Conservation (phyloP, 2,113 vertebrate genomes). For the Heteronetta atricapilla region DNA sequence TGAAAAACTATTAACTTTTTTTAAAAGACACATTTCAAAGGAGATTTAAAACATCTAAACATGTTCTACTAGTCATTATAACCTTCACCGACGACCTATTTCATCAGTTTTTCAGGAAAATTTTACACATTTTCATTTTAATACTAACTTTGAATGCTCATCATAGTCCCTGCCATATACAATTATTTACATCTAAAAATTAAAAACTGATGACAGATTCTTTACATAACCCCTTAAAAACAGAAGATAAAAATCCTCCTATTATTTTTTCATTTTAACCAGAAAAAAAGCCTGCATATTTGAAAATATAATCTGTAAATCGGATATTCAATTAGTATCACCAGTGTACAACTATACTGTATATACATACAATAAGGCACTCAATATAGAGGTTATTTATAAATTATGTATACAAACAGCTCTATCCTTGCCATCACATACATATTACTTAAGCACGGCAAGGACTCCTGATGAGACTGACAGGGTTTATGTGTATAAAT, state of each 20-base stretch:
- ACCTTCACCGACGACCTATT: conserved; percentile 19
- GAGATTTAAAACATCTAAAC: conserved; percentile 11
- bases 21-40: neutral
- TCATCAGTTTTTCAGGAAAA: conserved; percentile 30
- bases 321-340: neutral
- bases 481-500: neutral
- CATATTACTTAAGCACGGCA: neutral
- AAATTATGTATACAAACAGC: neutral
- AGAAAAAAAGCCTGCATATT: neutral
- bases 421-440: neutral
- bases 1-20: neutral
- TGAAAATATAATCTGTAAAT: neutral
- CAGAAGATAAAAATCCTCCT: neutral
- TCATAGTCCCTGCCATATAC: conserved; percentile 27
- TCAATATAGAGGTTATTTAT: neutral
- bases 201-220: conserved; percentile 38
- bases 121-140: conserved; percentile 28
- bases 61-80: neutral
- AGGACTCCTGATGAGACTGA: neutral
- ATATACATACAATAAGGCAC: neutral
- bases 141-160: conserved; percentile 27
- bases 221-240: conserved; percentile 23
- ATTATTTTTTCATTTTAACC: neutral
- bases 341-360: neutral
- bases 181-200: conserved; percentile 60